Conservation (phyloP, 2,888 invertebrate species). For the Sarcophaga rosellei region DNA sequence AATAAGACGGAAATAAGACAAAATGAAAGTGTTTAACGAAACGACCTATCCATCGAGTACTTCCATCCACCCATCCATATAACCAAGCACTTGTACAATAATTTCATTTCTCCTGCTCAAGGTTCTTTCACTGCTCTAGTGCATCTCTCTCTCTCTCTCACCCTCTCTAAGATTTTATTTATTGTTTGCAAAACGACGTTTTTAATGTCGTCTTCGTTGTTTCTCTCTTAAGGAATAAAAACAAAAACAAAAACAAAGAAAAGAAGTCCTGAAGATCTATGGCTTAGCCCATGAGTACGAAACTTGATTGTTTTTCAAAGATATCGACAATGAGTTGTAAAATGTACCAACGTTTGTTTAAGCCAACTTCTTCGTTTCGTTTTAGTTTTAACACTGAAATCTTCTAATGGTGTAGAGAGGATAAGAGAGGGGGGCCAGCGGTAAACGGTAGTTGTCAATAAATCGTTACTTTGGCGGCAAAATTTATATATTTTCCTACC, state of each 20-base stretch:
- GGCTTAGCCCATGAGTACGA: slow-evolving; percentile 60
- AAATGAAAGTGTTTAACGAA: slow-evolving; percentile 58
- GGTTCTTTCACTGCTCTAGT: slow-evolving; percentile 23
- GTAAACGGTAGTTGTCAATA: slow-evolving; percentile 77
- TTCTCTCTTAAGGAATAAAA: slow-evolving; percentile 24
- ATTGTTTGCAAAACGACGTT: slow-evolving; percentile 69
- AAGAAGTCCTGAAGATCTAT: slow-evolving; percentile 51
- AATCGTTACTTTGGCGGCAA: slow-evolving; percentile 78
- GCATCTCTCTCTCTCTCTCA: not conserved
- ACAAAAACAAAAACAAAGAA: not conserved
- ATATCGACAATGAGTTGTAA: slow-evolving; percentile 65
- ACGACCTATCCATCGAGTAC: not conserved
- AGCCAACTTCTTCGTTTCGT: slow-evolving; percentile 30
- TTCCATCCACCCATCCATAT: slow-evolving; percentile 10
- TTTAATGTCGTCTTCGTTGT: slow-evolving; percentile 65
- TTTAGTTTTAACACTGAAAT: slow-evolving; percentile 54
- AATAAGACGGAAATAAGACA: slow-evolving; percentile 55
- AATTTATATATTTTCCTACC: slow-evolving; percentile 39
- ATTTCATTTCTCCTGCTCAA: not conserved
- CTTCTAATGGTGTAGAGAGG: slow-evolving; percentile 15
- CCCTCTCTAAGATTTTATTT: slow-evolving; percentile 64
- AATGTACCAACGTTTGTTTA: slow-evolving; percentile 61
- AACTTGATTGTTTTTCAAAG: slow-evolving; percentile 66
- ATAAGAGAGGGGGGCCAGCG: not conserved
- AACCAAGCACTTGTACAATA: slow-evolving; percentile 2